A percentile compares a stretch with the other conserved stretches of the same genome.
Evolutionary conservation across 2,797 vertebrate species (phyloP).

Genomic region (Aldrovandia affinis): DNA sequence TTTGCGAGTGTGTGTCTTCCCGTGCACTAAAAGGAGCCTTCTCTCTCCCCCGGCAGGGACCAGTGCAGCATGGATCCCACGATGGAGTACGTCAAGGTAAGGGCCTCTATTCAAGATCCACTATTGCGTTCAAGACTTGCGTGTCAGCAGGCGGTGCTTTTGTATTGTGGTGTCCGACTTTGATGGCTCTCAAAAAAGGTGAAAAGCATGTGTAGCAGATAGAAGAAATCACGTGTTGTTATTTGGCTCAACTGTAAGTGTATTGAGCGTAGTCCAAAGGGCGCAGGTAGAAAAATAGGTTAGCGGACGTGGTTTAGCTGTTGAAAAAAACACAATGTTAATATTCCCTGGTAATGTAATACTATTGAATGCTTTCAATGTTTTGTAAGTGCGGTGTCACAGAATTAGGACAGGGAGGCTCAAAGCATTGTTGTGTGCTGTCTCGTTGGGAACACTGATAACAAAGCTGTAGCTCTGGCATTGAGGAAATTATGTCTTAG

Average conservation of each 20-base stretch:
- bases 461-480: slow-evolving; percentile 22
- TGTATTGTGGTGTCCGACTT: neutral
- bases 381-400: slow-evolving; percentile 16
- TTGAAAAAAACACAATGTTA: slow-evolving; percentile 13
- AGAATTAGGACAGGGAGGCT: slow-evolving; percentile 10
- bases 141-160: slow-evolving; percentile 4
- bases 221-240: neutral
- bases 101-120: slow-evolving; percentile 37
- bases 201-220: neutral
- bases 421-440: neutral
- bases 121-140: neutral
- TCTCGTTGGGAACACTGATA: neutral
- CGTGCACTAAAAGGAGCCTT: slow-evolving; percentile 49
- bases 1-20: slow-evolving; percentile 27
- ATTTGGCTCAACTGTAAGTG: neutral
- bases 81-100: slow-evolving; percentile 87
- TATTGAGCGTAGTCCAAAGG: neutral
- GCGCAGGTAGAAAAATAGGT: slow-evolving; percentile 3
- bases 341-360: slow-evolving; percentile 14
- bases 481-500: slow-evolving; percentile 36
- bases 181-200: neutral
- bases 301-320: neutral
- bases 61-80: slow-evolving; percentile 69
- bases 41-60: slow-evolving; percentile 68
- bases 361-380: slow-evolving; percentile 20